Conservation (phyloP, 2,113 vertebrate species). For the Gopherus flavomarginatus region DNA sequence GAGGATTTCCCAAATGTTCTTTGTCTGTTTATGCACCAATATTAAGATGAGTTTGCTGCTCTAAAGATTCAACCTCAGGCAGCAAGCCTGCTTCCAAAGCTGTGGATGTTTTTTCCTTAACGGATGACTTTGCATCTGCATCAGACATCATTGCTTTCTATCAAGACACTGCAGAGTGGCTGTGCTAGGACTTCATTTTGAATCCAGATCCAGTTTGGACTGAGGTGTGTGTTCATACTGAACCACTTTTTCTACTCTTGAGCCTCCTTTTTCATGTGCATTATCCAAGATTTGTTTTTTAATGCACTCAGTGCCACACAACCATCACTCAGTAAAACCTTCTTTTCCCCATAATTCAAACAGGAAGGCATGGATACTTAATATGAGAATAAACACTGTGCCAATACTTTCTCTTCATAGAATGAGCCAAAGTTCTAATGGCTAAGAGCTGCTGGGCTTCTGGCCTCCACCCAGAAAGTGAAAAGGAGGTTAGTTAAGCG, state of each 20-base stretch:
- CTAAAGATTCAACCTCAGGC: neutral
- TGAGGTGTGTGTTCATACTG: neutral
- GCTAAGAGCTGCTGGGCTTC: neutral
- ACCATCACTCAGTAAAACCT: neutral
- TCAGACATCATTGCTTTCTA: neutral
- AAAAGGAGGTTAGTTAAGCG: neutral
- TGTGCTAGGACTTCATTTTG: slow-evolving; percentile 11
- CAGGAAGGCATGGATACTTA: neutral
- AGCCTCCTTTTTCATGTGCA: neutral
- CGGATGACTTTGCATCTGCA: neutral
- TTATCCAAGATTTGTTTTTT: neutral
- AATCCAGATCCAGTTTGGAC: neutral
- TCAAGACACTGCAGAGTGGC: neutral
- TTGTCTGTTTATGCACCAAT: neutral
- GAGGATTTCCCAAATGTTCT: neutral
- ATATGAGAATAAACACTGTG: neutral
- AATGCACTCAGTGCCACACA: neutral
- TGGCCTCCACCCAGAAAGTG: neutral
- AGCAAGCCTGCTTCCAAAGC: neutral
- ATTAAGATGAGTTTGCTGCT: slow-evolving; percentile 11
- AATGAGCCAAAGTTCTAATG: neutral
- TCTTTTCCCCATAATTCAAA: neutral
- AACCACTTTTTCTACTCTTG: neutral
- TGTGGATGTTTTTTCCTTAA: neutral
- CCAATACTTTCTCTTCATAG: neutral